A percentile compares a stretch with the other conserved stretches of the same genome.
Evolutionary conservation across 2,113 vertebrate species (phyloP).

Genomic region (Aplodontia rufa): DNA sequence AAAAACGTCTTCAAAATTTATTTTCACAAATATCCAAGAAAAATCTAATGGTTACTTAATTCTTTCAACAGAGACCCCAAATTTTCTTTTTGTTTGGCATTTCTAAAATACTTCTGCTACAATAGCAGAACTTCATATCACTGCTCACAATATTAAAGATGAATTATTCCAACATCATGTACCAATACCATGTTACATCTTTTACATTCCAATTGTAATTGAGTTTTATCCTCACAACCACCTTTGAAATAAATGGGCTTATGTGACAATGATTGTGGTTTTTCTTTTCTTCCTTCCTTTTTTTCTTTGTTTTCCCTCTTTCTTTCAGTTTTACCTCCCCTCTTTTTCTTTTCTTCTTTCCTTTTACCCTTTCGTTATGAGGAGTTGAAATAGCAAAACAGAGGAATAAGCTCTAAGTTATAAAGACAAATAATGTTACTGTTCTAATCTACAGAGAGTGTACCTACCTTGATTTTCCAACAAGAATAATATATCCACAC

Average conservation of each 20-base stretch:
- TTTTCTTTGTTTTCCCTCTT: neutral
- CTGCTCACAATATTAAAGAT: neutral
- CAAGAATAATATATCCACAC: neutral
- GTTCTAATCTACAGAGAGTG: neutral
- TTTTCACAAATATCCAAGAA: neutral
- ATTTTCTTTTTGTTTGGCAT: neutral
- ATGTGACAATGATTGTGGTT: neutral
- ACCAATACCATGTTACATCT: neutral
- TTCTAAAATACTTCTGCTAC: conserved; percentile 30
- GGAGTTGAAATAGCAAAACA: neutral
- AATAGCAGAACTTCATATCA: neutral
- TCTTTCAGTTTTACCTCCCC: neutral
- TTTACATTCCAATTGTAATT: neutral
- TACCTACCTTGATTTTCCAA: conserved; percentile 2
- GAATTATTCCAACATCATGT: neutral
- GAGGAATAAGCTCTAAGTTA: neutral
- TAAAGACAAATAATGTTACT: conserved; percentile 13
- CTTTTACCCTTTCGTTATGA: no score
- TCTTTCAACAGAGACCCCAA: conserved; percentile 42
- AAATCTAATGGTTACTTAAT: neutral
- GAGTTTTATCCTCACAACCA: conserved; percentile 3
- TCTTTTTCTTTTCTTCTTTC: neutral
- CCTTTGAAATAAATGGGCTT: neutral
- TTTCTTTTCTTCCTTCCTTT: neutral
- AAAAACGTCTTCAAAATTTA: conserved; percentile 41